Evolutionary conservation across 2,888 invertebrate species (phyloP).

Genomic region (Julus scandinavius): DNA sequence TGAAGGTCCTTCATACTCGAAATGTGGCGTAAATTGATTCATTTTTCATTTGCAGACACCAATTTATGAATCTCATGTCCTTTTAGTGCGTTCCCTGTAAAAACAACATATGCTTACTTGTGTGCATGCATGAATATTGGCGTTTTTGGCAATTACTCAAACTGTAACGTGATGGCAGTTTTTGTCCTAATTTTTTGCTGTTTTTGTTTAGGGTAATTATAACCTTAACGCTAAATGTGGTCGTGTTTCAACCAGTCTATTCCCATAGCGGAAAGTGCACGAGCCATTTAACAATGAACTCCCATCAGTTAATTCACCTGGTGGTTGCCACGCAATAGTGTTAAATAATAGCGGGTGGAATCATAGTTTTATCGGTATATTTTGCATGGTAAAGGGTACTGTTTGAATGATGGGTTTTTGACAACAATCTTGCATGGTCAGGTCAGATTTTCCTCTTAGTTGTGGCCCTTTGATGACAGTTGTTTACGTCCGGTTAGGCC

Average conservation of each 20-base stretch:
- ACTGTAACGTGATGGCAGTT: not conserved
- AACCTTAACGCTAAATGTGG: slow-evolving; percentile 7
- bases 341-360: not conserved
- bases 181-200: not conserved
- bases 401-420: slow-evolving; percentile 1
- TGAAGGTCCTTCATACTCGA: too few relatives aligned
- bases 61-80: too few relatives aligned
- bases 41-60: too few relatives aligned
- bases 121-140: too few relatives aligned
- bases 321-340: not conserved
- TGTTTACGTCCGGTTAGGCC: not conserved
- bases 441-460: not conserved
- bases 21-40: too few relatives aligned
- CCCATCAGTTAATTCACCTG: slow-evolving; percentile 16
- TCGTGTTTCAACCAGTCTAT: not conserved
- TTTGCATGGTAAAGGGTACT: not conserved
- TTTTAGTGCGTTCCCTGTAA: too few relatives aligned
- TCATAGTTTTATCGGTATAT: not conserved
- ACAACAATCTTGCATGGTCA: slow-evolving; percentile 1
- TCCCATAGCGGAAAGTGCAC: slow-evolving; percentile 21
- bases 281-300: slow-evolving; percentile 30
- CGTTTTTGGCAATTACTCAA: not conserved
- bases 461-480: not conserved
- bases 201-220: not conserved
- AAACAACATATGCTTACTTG: too few relatives aligned